phyloP scores from a whole-genome alignment of 1,140 invertebrate species.

The Apis cerana region DNA sequence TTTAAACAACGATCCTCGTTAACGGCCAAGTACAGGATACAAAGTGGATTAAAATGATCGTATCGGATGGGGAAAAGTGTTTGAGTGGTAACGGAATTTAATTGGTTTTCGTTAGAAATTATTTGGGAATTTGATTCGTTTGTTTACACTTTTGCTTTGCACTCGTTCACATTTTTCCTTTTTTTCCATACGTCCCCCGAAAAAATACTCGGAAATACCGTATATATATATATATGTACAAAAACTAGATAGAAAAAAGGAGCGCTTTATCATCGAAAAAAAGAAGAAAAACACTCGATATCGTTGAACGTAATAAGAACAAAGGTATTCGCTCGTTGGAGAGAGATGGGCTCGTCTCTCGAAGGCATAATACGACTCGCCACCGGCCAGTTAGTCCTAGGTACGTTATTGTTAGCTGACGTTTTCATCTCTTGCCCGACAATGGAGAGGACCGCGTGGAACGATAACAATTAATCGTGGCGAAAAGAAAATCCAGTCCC shows the following conservation, averaged over 20 bases:
- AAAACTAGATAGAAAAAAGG: too few species aligned
- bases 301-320: too few species aligned
- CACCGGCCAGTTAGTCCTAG: not conserved
- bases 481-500: slow-evolving; percentile 12
- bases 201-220: too few species aligned
- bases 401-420: slow-evolving; percentile 12
- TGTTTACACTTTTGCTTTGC: not conserved
- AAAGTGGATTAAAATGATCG: not conserved
- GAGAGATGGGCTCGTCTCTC: not conserved
- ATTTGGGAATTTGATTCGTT: not conserved
- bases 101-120: not conserved
- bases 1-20: not conserved
- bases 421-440: slow-evolving; percentile 33
- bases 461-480: slow-evolving; percentile 50
- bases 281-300: too few species aligned
- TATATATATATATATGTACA: too few species aligned
- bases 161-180: not conserved
- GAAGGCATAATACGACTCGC: not conserved
- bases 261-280: too few species aligned
- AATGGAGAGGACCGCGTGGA: slow-evolving; percentile 27
- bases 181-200: too few species aligned
- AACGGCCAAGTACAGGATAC: not conserved
- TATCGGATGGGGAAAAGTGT: not conserved
- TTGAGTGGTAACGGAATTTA: not conserved
- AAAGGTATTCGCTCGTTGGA: not conserved